phyloP scores from a whole-genome alignment of 2,797 vertebrate genomes.

The Danio choprae region DNA sequence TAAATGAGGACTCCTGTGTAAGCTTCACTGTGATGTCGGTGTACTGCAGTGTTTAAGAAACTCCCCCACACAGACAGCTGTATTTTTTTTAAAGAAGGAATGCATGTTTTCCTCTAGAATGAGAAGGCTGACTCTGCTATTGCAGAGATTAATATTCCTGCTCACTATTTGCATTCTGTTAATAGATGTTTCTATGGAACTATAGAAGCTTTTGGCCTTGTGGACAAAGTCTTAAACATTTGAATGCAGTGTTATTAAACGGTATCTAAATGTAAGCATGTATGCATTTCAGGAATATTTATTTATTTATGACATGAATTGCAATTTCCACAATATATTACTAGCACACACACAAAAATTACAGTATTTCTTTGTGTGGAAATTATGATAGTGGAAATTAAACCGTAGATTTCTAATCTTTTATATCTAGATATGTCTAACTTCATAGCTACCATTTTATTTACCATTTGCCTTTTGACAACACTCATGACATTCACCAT shows the following conservation, averaged over 20 bases:
- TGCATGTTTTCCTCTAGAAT: neutral
- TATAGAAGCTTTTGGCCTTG: neutral
- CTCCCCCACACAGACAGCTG: neutral
- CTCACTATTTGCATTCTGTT: neutral
- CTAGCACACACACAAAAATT: neutral
- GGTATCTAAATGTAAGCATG: neutral
- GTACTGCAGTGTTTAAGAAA: constrained; percentile 6
- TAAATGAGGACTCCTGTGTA: neutral
- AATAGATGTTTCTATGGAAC: neutral
- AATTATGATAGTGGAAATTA: too few relatives aligned
- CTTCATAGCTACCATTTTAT: too few relatives aligned
- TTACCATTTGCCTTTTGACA: too few relatives aligned
- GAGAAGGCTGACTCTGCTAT: neutral
- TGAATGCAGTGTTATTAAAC: neutral
- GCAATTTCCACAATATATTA: too few relatives aligned
- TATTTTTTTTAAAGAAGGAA: neutral
- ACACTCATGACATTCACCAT: too few relatives aligned
- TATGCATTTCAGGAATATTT: too few relatives aligned
- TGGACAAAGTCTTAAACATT: neutral
- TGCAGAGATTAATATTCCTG: neutral
- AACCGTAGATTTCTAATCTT: too few relatives aligned
- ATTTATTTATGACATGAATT: too few relatives aligned
- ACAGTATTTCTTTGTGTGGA: too few relatives aligned
- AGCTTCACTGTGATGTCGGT: neutral
- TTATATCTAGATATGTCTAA: too few relatives aligned